Evolutionary conservation across 92 coral and sea anemone genomes (phyloP).

Genomic region (Zoanthus gigantus): DNA sequence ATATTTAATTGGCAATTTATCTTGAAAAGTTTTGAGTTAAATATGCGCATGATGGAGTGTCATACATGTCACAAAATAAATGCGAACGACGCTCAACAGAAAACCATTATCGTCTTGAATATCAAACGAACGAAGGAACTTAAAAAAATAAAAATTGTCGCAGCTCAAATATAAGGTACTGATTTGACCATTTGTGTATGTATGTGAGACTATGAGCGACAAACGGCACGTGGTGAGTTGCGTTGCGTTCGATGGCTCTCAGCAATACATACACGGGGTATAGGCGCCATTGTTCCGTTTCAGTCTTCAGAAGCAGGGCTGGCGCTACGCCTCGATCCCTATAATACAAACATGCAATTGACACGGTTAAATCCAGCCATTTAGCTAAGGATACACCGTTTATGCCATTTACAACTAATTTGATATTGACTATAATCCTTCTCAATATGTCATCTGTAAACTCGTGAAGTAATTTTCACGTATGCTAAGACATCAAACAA

Average conservation of each 20-base stretch:
- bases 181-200: constrained; percentile 32
- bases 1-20: too few relatives aligned
- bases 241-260: constrained; percentile 17
- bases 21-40: too few relatives aligned
- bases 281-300: neutral
- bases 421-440: neutral
- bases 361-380: constrained; percentile 3
- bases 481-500: too few relatives aligned
- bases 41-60: too few relatives aligned
- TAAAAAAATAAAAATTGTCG: neutral
- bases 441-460: too few relatives aligned
- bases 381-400: neutral
- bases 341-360: constrained; percentile 35
- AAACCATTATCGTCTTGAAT: neutral
- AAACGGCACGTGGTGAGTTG: constrained; percentile 28
- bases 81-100: neutral
- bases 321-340: constrained; percentile 51
- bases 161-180: neutral
- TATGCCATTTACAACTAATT: neutral
- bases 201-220: constrained; percentile 34
- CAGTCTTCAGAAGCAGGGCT: constrained; percentile 43
- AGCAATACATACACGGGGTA: constrained; percentile 47
- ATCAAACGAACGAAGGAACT: neutral
- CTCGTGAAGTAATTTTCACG: neutral
- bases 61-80: neutral